These are phyloP conservation scores for Platyscapa corneri DNA, from an alignment of 1,140 invertebrate species.

Conservation along the genomic window DNA sequence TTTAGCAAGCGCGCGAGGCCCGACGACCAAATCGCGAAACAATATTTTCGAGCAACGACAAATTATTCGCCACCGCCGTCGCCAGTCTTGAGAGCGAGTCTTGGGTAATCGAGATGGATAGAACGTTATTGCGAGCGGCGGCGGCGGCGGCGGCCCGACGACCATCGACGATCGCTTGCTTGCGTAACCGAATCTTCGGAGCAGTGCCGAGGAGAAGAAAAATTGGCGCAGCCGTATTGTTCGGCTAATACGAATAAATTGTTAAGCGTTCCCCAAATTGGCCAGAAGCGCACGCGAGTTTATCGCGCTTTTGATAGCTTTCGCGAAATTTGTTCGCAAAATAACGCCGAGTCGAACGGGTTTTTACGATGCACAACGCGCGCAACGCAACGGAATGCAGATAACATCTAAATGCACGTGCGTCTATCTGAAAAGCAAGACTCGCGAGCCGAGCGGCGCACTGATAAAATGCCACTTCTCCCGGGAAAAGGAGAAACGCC, in stretches of 20 bases:
- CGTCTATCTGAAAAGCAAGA: not conserved
- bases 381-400: not conserved
- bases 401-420: not conserved
- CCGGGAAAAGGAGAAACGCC: not conserved
- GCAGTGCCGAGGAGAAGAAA: not conserved
- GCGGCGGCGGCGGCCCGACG: no score
- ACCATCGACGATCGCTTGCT: not conserved
- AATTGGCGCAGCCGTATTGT: not conserved
- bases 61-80: no score
- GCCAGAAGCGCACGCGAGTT: not conserved
- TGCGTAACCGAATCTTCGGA: not conserved
- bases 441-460: not conserved
- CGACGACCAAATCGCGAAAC: no score
- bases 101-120: no score
- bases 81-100: no score
- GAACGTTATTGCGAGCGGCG: no score
- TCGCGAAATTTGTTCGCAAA: not conserved
- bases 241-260: not conserved
- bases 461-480: not conserved
- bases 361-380: not conserved
- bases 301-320: not conserved
- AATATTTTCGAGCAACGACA: no score
- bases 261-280: not conserved
- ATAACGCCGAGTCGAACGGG: no score
- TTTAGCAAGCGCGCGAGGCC: not conserved